Evolutionary conservation across 2,113 vertebrate genomes (phyloP).

Genomic region (Vicugna pacos): DNA sequence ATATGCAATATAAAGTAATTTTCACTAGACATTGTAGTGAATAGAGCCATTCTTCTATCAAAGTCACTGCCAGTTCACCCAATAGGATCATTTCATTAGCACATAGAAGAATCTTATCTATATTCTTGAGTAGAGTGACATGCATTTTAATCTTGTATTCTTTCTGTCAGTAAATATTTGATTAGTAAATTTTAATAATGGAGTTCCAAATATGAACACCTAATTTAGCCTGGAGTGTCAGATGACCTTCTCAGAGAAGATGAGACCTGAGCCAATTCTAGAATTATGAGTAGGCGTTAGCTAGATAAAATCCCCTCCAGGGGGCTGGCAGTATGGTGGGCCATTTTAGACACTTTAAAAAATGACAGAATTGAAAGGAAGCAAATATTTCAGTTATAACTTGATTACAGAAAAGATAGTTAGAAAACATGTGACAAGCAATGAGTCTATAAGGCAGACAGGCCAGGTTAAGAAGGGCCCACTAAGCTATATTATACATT

Average conservation of each 20-base stretch:
- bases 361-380: not conserved
- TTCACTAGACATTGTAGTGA: not conserved
- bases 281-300: not conserved
- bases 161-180: not conserved
- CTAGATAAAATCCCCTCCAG: not conserved
- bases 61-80: not conserved
- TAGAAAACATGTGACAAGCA: not conserved
- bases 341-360: not conserved
- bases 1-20: not conserved
- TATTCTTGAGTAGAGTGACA: not conserved
- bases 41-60: not conserved
- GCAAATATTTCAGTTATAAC: not conserved
- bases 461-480: not conserved
- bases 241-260: conserved; percentile 1
- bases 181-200: not conserved
- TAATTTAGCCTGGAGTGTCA: not conserved
- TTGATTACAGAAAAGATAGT: not conserved
- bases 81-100: not conserved
- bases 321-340: not conserved
- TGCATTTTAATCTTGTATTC: not conserved
- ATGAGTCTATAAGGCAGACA: not conserved
- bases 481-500: not conserved
- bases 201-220: not conserved
- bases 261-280: not conserved
- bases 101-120: not conserved